phyloP scores from a whole-genome alignment of 2,888 invertebrate species.

The Conchocele bisecta region DNA sequence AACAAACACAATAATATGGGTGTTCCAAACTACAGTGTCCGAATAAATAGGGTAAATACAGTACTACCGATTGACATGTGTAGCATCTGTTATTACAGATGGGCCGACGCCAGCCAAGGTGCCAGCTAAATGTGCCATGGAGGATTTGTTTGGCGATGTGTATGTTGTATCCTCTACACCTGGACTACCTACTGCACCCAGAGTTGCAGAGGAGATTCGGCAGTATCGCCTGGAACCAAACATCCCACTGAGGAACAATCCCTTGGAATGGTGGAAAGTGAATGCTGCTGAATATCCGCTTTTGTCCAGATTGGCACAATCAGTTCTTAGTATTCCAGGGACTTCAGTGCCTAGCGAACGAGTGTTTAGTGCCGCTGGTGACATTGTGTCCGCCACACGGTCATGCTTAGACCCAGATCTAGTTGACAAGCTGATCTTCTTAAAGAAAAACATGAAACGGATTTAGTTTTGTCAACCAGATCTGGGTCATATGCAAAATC shows the following conservation, averaged over 20 bases:
- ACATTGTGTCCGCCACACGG: slow-evolving; percentile 1
- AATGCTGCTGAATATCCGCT: neutral
- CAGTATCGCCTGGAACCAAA: neutral
- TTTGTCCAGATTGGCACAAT: neutral
- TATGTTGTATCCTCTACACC: neutral
- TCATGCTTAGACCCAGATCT: neutral
- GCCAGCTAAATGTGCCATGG: too few relatives aligned
- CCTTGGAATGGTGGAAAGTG: neutral
- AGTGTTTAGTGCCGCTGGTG: neutral
- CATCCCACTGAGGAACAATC: neutral
- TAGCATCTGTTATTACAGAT: too few relatives aligned
- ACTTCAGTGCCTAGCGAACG: neutral
- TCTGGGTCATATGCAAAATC: too few relatives aligned
- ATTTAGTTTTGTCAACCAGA: too few relatives aligned
- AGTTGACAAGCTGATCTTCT: slow-evolving; percentile 9
- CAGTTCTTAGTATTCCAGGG: neutral
- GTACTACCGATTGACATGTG: too few relatives aligned
- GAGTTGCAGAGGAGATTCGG: neutral
- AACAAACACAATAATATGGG: too few relatives aligned
- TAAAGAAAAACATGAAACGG: neutral
- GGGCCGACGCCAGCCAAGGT: too few relatives aligned
- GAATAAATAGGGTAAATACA: too few relatives aligned
- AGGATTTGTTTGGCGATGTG: neutral
- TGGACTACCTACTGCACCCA: neutral
- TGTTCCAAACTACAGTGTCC: too few relatives aligned